phyloP scores from a whole-genome alignment of 2,888 invertebrate species.

The Dryobota labecula region DNA sequence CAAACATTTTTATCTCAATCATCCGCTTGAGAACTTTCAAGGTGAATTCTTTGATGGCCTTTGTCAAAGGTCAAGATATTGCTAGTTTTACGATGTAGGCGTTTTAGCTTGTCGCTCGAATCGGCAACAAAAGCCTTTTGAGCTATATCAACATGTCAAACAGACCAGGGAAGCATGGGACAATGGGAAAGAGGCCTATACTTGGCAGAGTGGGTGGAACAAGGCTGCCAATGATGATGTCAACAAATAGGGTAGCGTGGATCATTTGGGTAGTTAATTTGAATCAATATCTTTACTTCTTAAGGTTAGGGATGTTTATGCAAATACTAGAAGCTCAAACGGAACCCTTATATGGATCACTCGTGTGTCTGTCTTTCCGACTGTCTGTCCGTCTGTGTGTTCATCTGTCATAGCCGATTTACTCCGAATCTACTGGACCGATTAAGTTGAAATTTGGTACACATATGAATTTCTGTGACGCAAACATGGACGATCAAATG shows the following conservation, averaged over 20 bases:
- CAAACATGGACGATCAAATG: no score
- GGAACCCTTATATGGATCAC: no score
- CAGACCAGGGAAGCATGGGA: background rate
- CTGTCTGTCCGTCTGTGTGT: no score
- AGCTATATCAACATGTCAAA: background rate
- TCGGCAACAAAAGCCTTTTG: background rate
- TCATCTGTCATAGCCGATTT: no score
- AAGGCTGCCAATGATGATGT: no score
- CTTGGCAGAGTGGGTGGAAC: no score
- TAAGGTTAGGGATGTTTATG: no score
- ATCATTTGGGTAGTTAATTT: background rate
- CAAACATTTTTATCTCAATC: slow-evolving; percentile 51
- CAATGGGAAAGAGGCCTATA: no score
- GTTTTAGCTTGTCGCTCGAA: background rate
- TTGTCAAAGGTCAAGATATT: slow-evolving; percentile 34
- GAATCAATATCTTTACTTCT: background rate
- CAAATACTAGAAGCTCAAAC: background rate
- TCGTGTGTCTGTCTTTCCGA: no score
- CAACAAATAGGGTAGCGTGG: background rate
- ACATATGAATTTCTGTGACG: no score
- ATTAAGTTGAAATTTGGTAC: no score
- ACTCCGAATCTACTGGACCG: no score
- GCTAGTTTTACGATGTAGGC: slow-evolving; percentile 8
- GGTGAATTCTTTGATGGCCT: slow-evolving; percentile 49
- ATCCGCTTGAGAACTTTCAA: slow-evolving; percentile 37